Conservation (phyloP, 2,113 vertebrate genomes). For the Cynocephalus volans region DNA sequence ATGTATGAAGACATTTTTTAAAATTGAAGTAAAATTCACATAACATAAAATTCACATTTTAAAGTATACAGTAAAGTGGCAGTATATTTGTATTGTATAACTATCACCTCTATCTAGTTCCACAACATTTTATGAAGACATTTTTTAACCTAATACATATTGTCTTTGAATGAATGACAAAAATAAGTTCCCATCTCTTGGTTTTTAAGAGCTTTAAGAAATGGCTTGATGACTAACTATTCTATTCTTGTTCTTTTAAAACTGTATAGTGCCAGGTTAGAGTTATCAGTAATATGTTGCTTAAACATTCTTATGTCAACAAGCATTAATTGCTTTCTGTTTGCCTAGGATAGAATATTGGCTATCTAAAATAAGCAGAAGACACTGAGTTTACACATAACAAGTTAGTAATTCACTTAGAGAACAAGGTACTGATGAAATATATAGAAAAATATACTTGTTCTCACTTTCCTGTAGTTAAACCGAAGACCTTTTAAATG, state of each 20-base stretch:
- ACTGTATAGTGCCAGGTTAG: neutral
- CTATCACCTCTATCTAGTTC: neutral
- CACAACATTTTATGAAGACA: neutral
- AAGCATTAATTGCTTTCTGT: neutral
- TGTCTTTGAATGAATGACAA: neutral
- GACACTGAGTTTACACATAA: neutral
- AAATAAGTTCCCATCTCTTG: neutral
- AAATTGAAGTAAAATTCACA: neutral
- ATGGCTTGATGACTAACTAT: neutral
- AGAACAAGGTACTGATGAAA: constrained; percentile 24
- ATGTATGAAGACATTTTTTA: neutral
- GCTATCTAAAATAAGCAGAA: neutral
- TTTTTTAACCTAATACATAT: neutral
- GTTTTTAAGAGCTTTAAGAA: constrained; percentile 57
- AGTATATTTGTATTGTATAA: neutral
- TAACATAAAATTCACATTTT: neutral
- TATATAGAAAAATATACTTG: neutral
- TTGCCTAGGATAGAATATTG: neutral
- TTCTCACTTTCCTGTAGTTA: neutral
- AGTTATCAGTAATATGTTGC: neutral
- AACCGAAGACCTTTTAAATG: neutral
- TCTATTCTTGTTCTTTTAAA: constrained; percentile 24
- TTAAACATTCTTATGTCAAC: neutral
- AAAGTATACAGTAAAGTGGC: neutral
- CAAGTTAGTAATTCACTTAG: constrained; percentile 27